phyloP scores from a whole-genome alignment of 1,140 invertebrate species.

The Berghia stephanieae region DNA sequence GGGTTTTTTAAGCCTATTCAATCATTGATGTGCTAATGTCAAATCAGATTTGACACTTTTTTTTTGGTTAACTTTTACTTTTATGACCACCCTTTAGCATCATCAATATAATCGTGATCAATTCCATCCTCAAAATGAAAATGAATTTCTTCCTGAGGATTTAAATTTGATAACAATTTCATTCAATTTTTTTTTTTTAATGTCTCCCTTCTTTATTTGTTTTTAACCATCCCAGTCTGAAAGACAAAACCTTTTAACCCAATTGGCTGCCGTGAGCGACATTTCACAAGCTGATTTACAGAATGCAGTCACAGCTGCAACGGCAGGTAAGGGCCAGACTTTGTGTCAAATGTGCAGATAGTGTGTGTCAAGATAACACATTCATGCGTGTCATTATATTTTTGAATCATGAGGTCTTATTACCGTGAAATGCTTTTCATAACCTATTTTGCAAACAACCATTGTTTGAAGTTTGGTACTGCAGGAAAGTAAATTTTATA shows the following conservation, averaged over 20 bases:
- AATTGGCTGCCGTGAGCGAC: constrained; percentile 57
- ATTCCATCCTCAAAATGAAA: background rate
- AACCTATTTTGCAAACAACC: background rate
- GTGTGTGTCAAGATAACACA: background rate
- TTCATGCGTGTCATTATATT: background rate
- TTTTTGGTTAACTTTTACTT: background rate
- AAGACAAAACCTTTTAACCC: constrained; percentile 51
- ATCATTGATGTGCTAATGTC: background rate
- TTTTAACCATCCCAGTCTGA: constrained; percentile 43
- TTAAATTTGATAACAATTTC: background rate
- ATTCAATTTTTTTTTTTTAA: background rate
- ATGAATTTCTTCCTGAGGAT: background rate
- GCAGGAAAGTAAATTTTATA: background rate
- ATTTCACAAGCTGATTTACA: constrained; percentile 52
- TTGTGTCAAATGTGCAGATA: constrained; percentile 1
- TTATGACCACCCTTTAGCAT: background rate
- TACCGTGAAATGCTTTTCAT: background rate
- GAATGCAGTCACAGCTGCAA: constrained; percentile 47
- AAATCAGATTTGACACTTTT: background rate
- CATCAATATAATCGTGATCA: background rate
- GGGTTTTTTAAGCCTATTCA: too few species aligned
- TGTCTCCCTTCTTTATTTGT: background rate
- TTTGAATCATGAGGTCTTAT: background rate
- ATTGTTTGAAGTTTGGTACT: background rate
- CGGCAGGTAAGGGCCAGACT: constrained; percentile 40